A percentile compares a stretch with the other conserved stretches of the same genome.
Conservation (phyloP, 2,888 invertebrate species). For the Strigamia transsilvanica region DNA sequence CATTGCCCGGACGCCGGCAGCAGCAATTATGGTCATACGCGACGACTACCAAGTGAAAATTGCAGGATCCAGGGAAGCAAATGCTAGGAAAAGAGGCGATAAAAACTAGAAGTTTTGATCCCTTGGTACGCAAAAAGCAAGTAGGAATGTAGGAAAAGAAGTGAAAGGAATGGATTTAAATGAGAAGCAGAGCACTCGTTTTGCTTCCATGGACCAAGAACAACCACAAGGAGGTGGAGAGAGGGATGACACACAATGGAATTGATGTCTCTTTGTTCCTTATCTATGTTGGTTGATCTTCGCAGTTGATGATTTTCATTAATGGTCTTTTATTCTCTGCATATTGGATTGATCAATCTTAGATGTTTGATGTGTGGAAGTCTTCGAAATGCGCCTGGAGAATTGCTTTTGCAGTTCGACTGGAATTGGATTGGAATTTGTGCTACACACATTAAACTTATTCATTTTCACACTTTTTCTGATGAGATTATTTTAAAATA, state of each 20-base stretch:
- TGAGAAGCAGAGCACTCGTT: neutral
- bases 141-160: neutral
- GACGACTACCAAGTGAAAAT: no score
- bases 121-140: neutral
- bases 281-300: neutral
- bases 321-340: neutral
- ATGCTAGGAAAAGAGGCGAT: neutral
- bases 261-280: neutral
- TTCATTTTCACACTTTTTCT: no score
- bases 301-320: slow-evolving; percentile 6
- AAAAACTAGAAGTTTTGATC: neutral
- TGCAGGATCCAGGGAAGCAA: neutral
- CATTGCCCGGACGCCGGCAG: no score
- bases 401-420: neutral
- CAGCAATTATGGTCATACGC: no score
- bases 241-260: neutral
- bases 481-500: no score
- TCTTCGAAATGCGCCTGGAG: neutral
- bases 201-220: neutral
- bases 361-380: neutral
- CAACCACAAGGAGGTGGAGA: neutral
- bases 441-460: no score
- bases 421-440: neutral
- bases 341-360: slow-evolving; percentile 7
- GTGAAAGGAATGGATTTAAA: neutral